phyloP scores from a whole-genome alignment of 2,888 invertebrate species.

The Noctuana brunneofusca region DNA sequence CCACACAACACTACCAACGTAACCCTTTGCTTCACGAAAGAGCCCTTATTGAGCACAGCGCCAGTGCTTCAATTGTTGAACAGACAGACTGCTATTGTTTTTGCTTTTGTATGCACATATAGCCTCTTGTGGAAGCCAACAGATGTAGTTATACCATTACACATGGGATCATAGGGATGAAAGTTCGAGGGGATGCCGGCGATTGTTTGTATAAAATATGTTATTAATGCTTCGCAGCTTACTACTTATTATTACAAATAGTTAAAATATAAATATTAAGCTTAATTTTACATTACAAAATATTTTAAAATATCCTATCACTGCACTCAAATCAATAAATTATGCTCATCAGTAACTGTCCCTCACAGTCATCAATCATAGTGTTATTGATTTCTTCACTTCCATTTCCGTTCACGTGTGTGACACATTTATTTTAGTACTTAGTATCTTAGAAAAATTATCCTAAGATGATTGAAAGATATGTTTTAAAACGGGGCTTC shows the following conservation, averaged over 20 bases:
- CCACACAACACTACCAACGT: constrained; percentile 10
- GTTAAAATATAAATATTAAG: not conserved
- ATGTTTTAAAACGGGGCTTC: too few species aligned
- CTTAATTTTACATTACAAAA: too few species aligned
- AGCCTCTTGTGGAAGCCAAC: not conserved
- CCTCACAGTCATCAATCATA: too few species aligned
- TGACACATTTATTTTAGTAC: too few species aligned
- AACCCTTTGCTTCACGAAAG: constrained; percentile 34
- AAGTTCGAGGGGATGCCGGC: constrained; percentile 48
- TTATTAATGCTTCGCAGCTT: constrained; percentile 25
- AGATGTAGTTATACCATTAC: too few species aligned
- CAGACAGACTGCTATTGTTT: constrained; percentile 28
- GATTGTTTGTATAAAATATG: constrained; percentile 47
- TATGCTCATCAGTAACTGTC: too few species aligned
- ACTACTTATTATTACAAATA: constrained; percentile 15
- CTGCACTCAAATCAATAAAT: too few species aligned
- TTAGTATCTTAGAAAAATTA: too few species aligned
- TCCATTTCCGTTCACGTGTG: too few species aligned
- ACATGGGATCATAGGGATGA: constrained; percentile 50
- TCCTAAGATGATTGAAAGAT: too few species aligned
- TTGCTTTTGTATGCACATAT: not conserved
- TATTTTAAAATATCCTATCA: too few species aligned
- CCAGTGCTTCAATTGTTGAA: constrained; percentile 29
- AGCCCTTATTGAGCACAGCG: constrained; percentile 30
- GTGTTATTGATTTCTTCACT: too few species aligned